These are phyloP conservation scores for Tenthredo notha DNA, from an alignment of 2,888 invertebrate species.

Conservation along the genomic window DNA sequence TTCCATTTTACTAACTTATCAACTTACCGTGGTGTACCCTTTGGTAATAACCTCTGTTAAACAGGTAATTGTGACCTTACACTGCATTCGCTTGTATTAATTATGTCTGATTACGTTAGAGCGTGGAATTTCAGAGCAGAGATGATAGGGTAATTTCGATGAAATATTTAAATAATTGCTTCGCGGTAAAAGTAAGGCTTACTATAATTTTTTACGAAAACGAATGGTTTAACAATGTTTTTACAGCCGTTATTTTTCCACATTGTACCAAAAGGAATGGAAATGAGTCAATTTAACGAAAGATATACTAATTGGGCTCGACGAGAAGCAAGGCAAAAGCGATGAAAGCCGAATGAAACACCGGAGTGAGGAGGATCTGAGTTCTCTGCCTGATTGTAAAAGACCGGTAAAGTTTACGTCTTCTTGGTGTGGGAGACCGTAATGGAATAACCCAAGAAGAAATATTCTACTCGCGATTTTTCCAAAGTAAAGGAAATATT, in stretches of 20 bases:
- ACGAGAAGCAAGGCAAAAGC: too few species aligned
- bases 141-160: neutral
- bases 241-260: neutral
- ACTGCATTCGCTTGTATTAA: constrained; percentile 25
- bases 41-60: neutral
- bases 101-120: constrained; percentile 21
- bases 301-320: constrained; percentile 14
- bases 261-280: neutral
- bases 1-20: constrained; percentile 13
- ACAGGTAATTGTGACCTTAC: neutral
- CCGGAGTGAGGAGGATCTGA: neutral
- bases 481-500: neutral
- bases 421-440: neutral
- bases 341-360: constrained; percentile 14
- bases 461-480: constrained; percentile 24
- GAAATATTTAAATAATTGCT: constrained; percentile 15
- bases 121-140: constrained; percentile 6
- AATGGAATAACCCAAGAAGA: constrained; percentile 19
- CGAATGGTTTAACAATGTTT: neutral
- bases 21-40: constrained; percentile 19
- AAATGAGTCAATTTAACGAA: neutral
- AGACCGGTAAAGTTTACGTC: constrained; percentile 13
- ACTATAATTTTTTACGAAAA: neutral
- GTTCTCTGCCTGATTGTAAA: constrained; percentile 17
- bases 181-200: neutral